Evolutionary conservation across 2,888 invertebrate genomes (phyloP), one percentile per base, ranked within the genome.

Genomic region (Drosophila neotestacea): DNA sequence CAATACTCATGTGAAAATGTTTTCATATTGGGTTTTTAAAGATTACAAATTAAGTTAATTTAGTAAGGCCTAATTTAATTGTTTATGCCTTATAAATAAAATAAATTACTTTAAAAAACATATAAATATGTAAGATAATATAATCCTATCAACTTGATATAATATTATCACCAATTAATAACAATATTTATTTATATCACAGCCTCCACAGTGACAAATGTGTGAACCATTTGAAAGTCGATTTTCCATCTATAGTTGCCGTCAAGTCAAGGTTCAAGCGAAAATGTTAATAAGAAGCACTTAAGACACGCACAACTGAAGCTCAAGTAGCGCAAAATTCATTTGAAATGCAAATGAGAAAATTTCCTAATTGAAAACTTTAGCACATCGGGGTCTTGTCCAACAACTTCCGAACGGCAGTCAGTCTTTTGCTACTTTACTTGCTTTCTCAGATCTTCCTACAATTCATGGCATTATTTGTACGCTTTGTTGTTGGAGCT

Each of bases 341-440:
- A 88, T 85, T 85, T 85, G 76, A 85, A 85, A 86, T 86, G 84
- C 81, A 88, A 85, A 85, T 88, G 85, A 81, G 85, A 75, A 75
- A 74, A 77, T 79, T 67, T 70, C 70, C 67, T 81, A 88, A 86
- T 88, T 85, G 88, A 88, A 85, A 85, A 86, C 77, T 85, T 85
- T 85, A 41, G 61, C 48, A 32, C 59, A 59, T 58, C 38, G 50
- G 52, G 66, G 22, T 22, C 13, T 60, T 60, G 70, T 56, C 63
- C 54, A 61, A 52, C 52, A 60, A 34, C 39, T 54, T 62, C 36
- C 54, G 42, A 44, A n/a, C 13, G 10, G 42, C n/a, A 9, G 32
- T 4, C 32, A 16, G 11, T 13, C 36, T n/a, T 10, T 46, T 46
- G 28, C 46, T 46, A 28, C 44, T 27, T 34, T 48, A 11, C 36